Evolutionary conservation across 1,140 invertebrate species (phyloP).

Genomic region (Drosophila bifasciata): DNA sequence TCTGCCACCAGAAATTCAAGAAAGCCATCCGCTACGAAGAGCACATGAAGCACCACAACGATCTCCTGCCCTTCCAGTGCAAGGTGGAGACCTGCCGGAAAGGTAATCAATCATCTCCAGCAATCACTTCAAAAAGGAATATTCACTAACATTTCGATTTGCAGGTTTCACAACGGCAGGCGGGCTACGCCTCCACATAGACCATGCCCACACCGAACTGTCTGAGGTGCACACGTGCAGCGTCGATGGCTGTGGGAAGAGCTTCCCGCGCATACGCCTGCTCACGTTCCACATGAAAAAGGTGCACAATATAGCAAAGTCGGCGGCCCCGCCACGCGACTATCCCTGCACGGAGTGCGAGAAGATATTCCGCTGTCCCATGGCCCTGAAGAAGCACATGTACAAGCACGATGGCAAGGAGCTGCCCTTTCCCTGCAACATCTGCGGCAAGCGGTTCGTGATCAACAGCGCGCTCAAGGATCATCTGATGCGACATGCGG

Average conservation of each 20-base stretch:
- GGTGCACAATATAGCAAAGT: constrained; percentile 74
- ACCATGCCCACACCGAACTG: constrained; percentile 73
- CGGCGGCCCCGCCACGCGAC: constrained; percentile 66
- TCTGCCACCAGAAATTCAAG: constrained; percentile 81
- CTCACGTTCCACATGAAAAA: constrained; percentile 81
- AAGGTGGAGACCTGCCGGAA: constrained; percentile 73
- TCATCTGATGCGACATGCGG: constrained; percentile 79
- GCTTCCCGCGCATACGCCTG: constrained; percentile 73
- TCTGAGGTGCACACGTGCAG: constrained; percentile 70
- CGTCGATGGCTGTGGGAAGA: constrained; percentile 73
- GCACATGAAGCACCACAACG: constrained; percentile 81
- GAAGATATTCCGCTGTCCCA: constrained; percentile 77
- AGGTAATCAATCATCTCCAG: constrained; percentile 21
- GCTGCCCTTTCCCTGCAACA: constrained; percentile 86
- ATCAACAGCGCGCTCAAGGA: constrained; percentile 78
- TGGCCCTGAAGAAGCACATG: constrained; percentile 85
- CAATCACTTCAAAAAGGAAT: not conserved
- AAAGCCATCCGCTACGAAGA: constrained; percentile 77
- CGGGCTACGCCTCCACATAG: constrained; percentile 72
- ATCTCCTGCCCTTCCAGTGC: constrained; percentile 75
- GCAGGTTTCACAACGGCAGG: constrained; percentile 73
- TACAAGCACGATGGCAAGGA: constrained; percentile 86
- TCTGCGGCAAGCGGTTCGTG: constrained; percentile 84
- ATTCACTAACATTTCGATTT: not conserved
- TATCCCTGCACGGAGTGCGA: constrained; percentile 79